Conservation (phyloP, 2,888 invertebrate species). For the Aquatica leii region DNA sequence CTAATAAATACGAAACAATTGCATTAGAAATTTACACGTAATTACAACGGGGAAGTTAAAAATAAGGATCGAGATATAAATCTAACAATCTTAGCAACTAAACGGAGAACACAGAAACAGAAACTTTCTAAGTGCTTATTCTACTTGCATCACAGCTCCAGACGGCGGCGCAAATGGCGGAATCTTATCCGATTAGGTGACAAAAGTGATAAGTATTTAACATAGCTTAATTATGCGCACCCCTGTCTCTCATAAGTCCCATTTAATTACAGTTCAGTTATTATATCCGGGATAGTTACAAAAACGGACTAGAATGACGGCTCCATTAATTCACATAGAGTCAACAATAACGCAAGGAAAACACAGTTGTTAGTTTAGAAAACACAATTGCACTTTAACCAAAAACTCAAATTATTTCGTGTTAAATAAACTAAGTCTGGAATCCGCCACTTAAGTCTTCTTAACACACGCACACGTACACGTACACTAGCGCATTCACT, state of each 20-base stretch:
- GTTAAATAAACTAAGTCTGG: slow-evolving; percentile 26
- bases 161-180: slow-evolving; percentile 49
- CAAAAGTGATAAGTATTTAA: slow-evolving; percentile 32
- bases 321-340: slow-evolving; percentile 21
- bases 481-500: slow-evolving; percentile 35
- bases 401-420: slow-evolving; percentile 15
- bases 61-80: slow-evolving; percentile 20
- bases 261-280: slow-evolving; percentile 11
- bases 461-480: slow-evolving; percentile 13
- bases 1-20: slow-evolving; percentile 56
- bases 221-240: slow-evolving; percentile 27
- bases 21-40: slow-evolving; percentile 48
- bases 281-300: slow-evolving; percentile 21
- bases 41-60: slow-evolving; percentile 45
- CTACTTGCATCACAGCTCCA: slow-evolving; percentile 54
- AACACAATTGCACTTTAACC: slow-evolving; percentile 26
- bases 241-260: slow-evolving; percentile 15
- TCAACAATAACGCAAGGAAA: slow-evolving; percentile 19
- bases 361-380: slow-evolving; percentile 9
- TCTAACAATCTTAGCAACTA: slow-evolving; percentile 52
- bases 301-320: slow-evolving; percentile 36
- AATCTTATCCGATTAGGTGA: slow-evolving; percentile 37
- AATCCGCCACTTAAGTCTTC: slow-evolving; percentile 40
- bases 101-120: slow-evolving; percentile 43
- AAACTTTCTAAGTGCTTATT: slow-evolving; percentile 49